Base-by-base conservation (phyloP, 2,797 vertebrate genomes). In the Poeciliopsis paucimaculata region DNA sequence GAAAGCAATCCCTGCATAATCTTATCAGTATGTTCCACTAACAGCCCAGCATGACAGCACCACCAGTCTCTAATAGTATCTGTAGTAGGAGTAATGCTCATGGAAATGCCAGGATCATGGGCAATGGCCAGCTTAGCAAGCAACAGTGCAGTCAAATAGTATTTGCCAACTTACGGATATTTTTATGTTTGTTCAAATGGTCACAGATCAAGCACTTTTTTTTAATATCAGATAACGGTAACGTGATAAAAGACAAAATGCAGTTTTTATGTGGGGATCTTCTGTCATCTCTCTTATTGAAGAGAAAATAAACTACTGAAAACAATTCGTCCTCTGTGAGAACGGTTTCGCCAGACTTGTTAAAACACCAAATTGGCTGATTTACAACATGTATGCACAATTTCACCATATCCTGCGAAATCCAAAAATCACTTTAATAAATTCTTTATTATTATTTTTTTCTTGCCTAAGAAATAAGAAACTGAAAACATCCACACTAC, bases 31-130 rank as follows among this genome's bases (percentile, higher is more conserved):
- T 18, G 28, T 72, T 66, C 62, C 57, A 45, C 41, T 72, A 39
- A 46, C 9, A 82, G 31, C 23, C 31, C 39, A 62, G 26, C 43
- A 60, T 77, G 55, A 79, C 41, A 51, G 73, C 71, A 73, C 20
- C 41, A 53, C 72, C 71, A 82, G 31, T 26, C 72, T 82, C 34
- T 64, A 26, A 39, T 31, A 57, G n/a, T 16, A 45, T 72, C 15
- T 73, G 4, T 64, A 79, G 60, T 70, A 76, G 46, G 74, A 85
- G 77, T 77, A 82, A 86, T 79, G 60, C 78, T 76, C 66, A 81
- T 80, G 57, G 10, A 85, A 84, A 87, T 90, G 45, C 77, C 31
- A 70, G 49, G 26, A 80, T 88, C 78, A 82, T 55, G 13, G 64
- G 43, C 0, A 76, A 85, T 77, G 76, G 43, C 28, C 72, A 85